Percentiles rank a stretch among this genome's conserved stretches.
phyloP scores from a whole-genome alignment of 53 echinoderm and acorn worm genomes.

The Crossaster papposus region DNA sequence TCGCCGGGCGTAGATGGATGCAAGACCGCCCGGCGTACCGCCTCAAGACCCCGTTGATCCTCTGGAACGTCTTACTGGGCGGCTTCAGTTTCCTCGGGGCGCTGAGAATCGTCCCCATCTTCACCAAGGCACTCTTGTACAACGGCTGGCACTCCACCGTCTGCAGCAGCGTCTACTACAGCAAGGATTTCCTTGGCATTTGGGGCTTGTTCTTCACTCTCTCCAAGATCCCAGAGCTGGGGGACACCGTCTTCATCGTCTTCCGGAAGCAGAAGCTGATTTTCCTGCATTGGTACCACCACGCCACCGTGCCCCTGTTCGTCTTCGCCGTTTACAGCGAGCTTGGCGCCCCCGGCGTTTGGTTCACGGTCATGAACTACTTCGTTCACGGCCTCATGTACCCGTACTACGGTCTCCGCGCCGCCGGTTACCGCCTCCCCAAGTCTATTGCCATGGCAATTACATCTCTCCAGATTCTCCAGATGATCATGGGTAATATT shows the following conservation, averaged over 20 bases:
- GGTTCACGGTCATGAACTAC: slow-evolving; percentile 82
- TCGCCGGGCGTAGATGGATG: slow-evolving; percentile 70
- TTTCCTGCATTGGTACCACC: slow-evolving; percentile 95
- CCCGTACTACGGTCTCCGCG: slow-evolving; percentile 85
- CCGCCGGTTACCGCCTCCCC: slow-evolving; percentile 78
- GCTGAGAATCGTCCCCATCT: slow-evolving; percentile 50
- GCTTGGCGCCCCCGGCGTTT: slow-evolving; percentile 66
- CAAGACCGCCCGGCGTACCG: slow-evolving; percentile 66
- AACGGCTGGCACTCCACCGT: slow-evolving; percentile 72
- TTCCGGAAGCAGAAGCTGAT: slow-evolving; percentile 90
- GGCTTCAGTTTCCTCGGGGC: slow-evolving; percentile 76
- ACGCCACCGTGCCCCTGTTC: slow-evolving; percentile 81
- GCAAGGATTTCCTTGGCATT: slow-evolving; percentile 63
- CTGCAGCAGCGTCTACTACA: slow-evolving; percentile 68
- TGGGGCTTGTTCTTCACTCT: slow-evolving; percentile 81
- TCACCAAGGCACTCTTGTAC: slow-evolving; percentile 24
- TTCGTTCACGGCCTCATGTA: slow-evolving; percentile 91
- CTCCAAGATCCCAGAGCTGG: slow-evolving; percentile 89
- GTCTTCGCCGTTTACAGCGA: slow-evolving; percentile 70
- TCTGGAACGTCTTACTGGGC: slow-evolving; percentile 77
- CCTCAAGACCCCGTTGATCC: slow-evolving; percentile 63
- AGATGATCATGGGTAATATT: slow-evolving; percentile 83
- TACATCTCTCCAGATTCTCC: slow-evolving; percentile 80
- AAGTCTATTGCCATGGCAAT: slow-evolving; percentile 71
- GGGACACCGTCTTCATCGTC: slow-evolving; percentile 90